These are phyloP conservation scores for Nemotelus nigrinus DNA, from an alignment of 2,888 invertebrate genomes.

Conservation along the genomic window DNA sequence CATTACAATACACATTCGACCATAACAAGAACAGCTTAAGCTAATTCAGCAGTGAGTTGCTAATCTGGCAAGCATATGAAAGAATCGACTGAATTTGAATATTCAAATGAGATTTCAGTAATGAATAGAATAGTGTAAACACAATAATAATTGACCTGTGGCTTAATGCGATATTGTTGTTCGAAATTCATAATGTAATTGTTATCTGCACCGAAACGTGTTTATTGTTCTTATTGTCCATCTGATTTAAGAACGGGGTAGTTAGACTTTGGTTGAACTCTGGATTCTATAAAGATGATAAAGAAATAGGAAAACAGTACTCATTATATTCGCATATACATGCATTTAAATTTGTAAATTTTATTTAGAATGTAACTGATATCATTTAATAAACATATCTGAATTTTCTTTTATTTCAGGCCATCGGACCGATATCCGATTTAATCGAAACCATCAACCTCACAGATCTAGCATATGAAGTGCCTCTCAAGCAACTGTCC, in stretches of 20 bases:
- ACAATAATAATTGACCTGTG: slow-evolving; percentile 28
- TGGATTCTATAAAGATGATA: too few relatives aligned
- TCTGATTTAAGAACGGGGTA: too few relatives aligned
- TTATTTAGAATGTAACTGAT: too few relatives aligned
- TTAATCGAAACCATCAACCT: slow-evolving; percentile 58
- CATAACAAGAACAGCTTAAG: slow-evolving; percentile 13
- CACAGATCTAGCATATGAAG: slow-evolving; percentile 58
- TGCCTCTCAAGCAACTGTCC: slow-evolving; percentile 58
- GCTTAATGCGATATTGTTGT: too few relatives aligned
- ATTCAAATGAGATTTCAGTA: background rate
- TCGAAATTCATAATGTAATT: too few relatives aligned
- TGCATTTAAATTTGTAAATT: too few relatives aligned
- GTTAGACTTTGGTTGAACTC: too few relatives aligned
- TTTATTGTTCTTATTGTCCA: too few relatives aligned
- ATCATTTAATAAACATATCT: background rate
- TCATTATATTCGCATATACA: too few relatives aligned
- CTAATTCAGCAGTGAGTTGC: background rate
- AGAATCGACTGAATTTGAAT: background rate
- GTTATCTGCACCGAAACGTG: too few relatives aligned
- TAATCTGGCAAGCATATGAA: background rate
- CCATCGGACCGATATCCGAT: slow-evolving; percentile 58
- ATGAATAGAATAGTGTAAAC: background rate
- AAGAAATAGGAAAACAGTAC: too few relatives aligned
- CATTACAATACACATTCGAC: background rate
- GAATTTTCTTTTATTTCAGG: slow-evolving; percentile 54